Evolutionary conservation across 2,113 vertebrate species (phyloP), one percentile per base, ranked within the genome.

Genomic region (Chaetodon auriga): DNA sequence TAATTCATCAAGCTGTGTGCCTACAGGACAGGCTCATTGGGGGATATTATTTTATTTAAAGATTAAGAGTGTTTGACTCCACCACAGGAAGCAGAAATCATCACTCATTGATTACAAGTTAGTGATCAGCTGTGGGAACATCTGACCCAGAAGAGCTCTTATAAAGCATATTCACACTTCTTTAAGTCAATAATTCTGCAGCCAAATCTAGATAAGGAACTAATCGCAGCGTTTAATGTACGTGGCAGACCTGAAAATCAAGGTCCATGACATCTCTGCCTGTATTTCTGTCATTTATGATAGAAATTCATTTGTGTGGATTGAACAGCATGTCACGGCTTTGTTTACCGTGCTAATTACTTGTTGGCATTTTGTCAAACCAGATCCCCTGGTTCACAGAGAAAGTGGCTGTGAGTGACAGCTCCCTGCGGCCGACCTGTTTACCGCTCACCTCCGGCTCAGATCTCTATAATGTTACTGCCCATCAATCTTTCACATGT

Each of bases 341-440:
- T 87, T 86, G 58, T 86, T 92, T 87, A 78, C 68, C 4, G 13
- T 73, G 77, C 64, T 89, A 92, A 90, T 91, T 85, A 75, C 85
- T 71, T 82, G 78, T 78, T 93, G 90, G 91, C 88, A 88, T 91
- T 86, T 81, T 89, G 78, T 82, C 77, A 61, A 83, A 57, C 58
- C 46, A 45, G 30, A 65, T 77, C 55, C 54, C 45, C 25, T 2
- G 61, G 78, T 73, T 78, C 61, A 68, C 72, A 80, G 68, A 51
- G 15, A 76, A 78, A 78, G 74, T 66, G 38, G 7, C 64, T 5
- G 0, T 89, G 83, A 90, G 21, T 79, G 83, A 88, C 85, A 60
- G 75, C 76, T 87, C 86, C 77, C 88, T 87, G 84, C 73, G 16
- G 70, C 66, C 3, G 21, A 63, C 61, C 64, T 55, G 83, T 79